Conservation (phyloP, 2,113 vertebrate genomes). For the Otocyon megalotis region DNA sequence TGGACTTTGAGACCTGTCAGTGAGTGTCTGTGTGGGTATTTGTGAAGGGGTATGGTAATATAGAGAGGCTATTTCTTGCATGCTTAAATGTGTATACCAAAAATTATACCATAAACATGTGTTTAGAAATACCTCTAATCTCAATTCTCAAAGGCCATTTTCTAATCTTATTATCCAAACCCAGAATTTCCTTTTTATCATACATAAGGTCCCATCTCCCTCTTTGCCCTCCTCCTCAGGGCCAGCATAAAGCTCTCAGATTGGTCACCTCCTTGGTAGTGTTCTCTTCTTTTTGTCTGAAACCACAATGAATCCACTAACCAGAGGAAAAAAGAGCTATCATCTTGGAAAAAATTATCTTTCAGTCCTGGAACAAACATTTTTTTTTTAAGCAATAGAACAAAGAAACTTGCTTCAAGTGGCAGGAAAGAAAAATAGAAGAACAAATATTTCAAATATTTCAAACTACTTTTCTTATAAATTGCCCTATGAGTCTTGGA, state of each 20-base stretch:
- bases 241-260: not conserved
- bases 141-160: not conserved
- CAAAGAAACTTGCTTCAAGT: not conserved
- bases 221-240: not conserved
- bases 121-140: not conserved
- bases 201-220: rapidly evolving
- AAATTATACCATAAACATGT: not conserved
- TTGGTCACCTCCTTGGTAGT: too few relatives aligned
- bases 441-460: not conserved
- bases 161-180: not conserved
- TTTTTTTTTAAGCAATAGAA: not conserved
- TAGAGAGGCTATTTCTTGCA: not conserved
- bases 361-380: not conserved
- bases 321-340: not conserved
- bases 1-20: not conserved
- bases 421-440: not conserved
- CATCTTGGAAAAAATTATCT: not conserved
- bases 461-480: not conserved
- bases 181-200: not conserved
- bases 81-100: not conserved
- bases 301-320: not conserved
- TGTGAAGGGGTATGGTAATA: not conserved
- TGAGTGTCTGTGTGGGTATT: not conserved
- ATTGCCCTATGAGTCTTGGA: not conserved
- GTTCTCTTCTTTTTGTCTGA: not conserved